Evolutionary conservation across 1,140 invertebrate species (phyloP).

Genomic region (Drosophila bifasciata): DNA sequence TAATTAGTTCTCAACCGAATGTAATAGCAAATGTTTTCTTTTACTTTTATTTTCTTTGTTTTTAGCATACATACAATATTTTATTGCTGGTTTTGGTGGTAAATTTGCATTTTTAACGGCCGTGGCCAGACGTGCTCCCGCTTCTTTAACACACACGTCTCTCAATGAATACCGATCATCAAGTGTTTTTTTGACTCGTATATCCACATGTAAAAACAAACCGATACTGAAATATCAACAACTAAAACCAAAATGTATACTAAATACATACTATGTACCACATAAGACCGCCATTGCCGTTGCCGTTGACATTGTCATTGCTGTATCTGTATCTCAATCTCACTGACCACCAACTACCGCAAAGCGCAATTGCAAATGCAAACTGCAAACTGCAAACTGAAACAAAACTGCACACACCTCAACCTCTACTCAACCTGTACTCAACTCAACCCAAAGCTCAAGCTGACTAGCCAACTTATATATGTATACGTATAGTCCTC

Average conservation of each 20-base stretch:
- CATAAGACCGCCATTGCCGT: conserved; percentile 63
- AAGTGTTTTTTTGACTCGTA: conserved; percentile 56
- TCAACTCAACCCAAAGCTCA: conserved; percentile 27
- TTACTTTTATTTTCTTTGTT: conserved; percentile 82
- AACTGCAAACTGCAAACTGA: conserved; percentile 55
- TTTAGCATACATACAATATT: conserved; percentile 81
- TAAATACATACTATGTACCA: conserved; percentile 61
- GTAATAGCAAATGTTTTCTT: conserved; percentile 80
- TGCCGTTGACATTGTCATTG: conserved; percentile 55
- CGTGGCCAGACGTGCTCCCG: conserved; percentile 71
- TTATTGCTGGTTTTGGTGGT: conserved; percentile 81
- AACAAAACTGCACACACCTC: conserved; percentile 56
- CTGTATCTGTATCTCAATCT: conserved; percentile 63
- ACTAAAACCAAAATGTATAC: conserved; percentile 64
- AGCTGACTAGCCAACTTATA: conserved; percentile 41
- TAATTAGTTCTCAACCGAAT: conserved; percentile 67
- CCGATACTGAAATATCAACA: conserved; percentile 53
- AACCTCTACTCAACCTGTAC: conserved; percentile 56
- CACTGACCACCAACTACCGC: conserved; percentile 73
- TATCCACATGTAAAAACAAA: conserved; percentile 59
- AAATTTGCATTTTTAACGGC: conserved; percentile 81
- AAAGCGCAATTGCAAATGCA: conserved; percentile 58
- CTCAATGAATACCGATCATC: conserved; percentile 65
- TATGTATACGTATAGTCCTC: conserved; percentile 55
- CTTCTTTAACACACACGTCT: conserved; percentile 74